Percentiles rank a stretch among this genome's conserved stretches.
These are phyloP conservation scores for Rutilus rutilus DNA, from an alignment of 2,113 vertebrate species.

Conservation along the genomic window DNA sequence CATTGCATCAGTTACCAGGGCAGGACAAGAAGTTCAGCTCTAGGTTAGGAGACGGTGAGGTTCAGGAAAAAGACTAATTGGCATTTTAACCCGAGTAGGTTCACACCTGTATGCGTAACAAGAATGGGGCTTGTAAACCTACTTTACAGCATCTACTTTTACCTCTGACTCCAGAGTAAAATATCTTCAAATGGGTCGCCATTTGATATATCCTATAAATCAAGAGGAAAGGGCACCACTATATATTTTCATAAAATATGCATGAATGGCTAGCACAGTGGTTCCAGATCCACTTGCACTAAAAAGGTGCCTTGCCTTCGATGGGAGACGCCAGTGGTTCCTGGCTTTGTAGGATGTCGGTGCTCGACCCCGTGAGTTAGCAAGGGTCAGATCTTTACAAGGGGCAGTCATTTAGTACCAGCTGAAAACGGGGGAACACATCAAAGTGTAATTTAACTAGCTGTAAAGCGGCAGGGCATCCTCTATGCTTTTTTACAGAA, in stretches of 20 bases:
- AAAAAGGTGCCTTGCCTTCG: conserved; percentile 41
- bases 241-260: conserved; percentile 53
- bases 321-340: conserved; percentile 20
- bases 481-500: conserved; percentile 69
- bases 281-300: conserved; percentile 37
- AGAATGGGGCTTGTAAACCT: conserved; percentile 60
- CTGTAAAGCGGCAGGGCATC: conserved; percentile 75
- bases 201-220: conserved; percentile 44
- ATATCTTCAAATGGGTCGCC: conserved; percentile 33
- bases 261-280: conserved; percentile 44
- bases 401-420: conserved; percentile 67
- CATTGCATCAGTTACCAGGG: background rate
- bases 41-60: conserved; percentile 48
- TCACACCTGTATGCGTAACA: conserved; percentile 57
- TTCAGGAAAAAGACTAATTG: conserved; percentile 59
- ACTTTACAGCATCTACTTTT: conserved; percentile 55
- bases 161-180: conserved; percentile 32
- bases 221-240: conserved; percentile 40
- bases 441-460: conserved; percentile 81
- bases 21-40: conserved; percentile 30
- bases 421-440: conserved; percentile 68
- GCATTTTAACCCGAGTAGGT: conserved; percentile 63
- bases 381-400: conserved; percentile 62
- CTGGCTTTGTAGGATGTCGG: conserved; percentile 52
- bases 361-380: conserved; percentile 49